Evolutionary conservation across 2,888 invertebrate genomes (phyloP).

Genomic region (Stegana nigrithorax): DNA sequence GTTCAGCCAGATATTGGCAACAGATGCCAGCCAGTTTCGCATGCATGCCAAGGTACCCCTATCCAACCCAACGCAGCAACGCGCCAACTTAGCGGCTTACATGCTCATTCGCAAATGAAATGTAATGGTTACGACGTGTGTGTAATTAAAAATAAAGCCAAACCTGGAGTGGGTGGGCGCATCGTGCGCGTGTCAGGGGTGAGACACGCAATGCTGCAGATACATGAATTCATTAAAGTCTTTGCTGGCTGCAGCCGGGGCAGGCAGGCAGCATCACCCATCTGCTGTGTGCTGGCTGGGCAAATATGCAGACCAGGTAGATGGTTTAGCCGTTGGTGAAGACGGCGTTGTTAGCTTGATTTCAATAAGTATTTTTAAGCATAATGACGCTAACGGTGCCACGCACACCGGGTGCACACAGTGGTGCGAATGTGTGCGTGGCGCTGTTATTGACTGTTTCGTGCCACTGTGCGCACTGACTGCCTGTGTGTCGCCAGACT

Average conservation of each 20-base stretch:
- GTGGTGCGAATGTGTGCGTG: no score
- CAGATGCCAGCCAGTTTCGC: conserved; percentile 21
- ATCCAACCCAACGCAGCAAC: conserved; percentile 54
- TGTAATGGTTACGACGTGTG: conserved; percentile 57
- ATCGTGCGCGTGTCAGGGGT: not conserved
- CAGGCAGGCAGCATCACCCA: not conserved
- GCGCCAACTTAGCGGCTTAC: conserved; percentile 6
- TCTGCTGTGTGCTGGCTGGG: not conserved
- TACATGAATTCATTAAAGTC: conserved; percentile 52
- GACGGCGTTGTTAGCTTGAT: no score
- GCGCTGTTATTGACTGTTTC: no score
- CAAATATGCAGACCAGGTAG: not conserved
- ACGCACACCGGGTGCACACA: no score
- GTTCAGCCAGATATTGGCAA: conserved; percentile 21
- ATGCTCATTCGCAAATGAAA: conserved; percentile 39
- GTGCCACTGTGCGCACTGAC: no score
- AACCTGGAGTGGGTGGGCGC: not conserved
- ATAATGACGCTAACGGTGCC: no score
- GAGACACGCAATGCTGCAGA: conserved; percentile 2
- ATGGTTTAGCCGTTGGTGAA: no score
- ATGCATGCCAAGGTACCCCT: no score
- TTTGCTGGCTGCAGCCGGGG: not conserved
- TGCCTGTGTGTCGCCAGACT: no score
- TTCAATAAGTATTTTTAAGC: no score
- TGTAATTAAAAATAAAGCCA: conserved; percentile 50